Evolutionary conservation across 2,797 vertebrate genomes (phyloP), one percentile per base, ranked within the genome.

Genomic region (Gadopsis marmoratus): DNA sequence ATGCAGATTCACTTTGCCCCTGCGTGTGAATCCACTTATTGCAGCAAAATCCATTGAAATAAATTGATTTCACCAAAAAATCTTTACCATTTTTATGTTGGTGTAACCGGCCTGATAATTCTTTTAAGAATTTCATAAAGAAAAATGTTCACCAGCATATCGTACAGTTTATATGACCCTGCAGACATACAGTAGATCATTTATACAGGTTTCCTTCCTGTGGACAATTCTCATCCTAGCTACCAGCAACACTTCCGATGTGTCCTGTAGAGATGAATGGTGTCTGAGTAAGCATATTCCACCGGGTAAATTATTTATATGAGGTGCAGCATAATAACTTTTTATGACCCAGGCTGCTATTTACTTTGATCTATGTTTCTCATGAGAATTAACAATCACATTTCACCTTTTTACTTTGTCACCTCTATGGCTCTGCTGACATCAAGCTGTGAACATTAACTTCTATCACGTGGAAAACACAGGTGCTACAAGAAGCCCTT

Each of bases 391-490:
- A 63, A 58, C 19, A 74, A 67, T 68, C 54, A 65, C 58, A 69
- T 76, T 71, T 77, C 39, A 51, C 45, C 17, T 70, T 83, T 81
- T 75, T 56, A 55, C 75, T 69, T 33, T 67, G 65, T 74, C 80
- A 56, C 64, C 80, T 85, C 60, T 68, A n/a, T 3, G 5, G 26
- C 29, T 73, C 58, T 64, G 37, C 53, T 82, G 84, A 79, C 72
- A 86, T 78, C 67, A 76, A 79, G 56, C 31, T 65, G 55, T 80
- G 78, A 66, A 86, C 78, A 64, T 86, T 80, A 74, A 68, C 64
- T 70, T 21, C 73, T 33, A 50, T 67, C 47, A 76, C 63, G 69
- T 59, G n/a, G 59, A 76, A 81, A 81, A 78, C 82, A 72, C 74
- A 71, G 69, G 86, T 76, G 79, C 73, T 65, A 56, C 33, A 76